Percentiles rank a stretch among this genome's conserved stretches.
These are phyloP conservation scores for Atta cephalotes DNA, from an alignment of 1,140 invertebrate genomes.

Conservation along the genomic window DNA sequence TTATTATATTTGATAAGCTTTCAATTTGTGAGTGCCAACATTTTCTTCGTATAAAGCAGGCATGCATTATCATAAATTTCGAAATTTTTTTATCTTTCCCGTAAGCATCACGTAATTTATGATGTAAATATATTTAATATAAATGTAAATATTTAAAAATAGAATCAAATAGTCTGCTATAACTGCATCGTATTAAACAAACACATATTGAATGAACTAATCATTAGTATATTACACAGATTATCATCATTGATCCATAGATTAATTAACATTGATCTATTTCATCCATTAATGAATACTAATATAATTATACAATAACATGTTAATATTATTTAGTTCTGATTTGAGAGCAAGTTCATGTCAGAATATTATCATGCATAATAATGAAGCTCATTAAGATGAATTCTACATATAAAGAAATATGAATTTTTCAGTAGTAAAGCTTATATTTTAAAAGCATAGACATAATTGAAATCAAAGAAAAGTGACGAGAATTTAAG, in stretches of 20 bases:
- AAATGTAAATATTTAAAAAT: not conserved
- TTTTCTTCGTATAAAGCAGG: not conserved
- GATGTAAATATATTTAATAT: not conserved
- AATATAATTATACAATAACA: not conserved
- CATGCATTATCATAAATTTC: not conserved
- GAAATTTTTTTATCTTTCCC: not conserved
- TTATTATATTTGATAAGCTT: slow-evolving; percentile 48
- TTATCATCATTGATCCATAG: slow-evolving; percentile 20
- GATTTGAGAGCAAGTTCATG: not conserved
- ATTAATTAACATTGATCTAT: slow-evolving; percentile 48
- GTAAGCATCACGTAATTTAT: not conserved
- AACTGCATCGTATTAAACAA: not conserved
- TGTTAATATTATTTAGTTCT: slow-evolving; percentile 41
- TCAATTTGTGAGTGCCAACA: slow-evolving; percentile 2
- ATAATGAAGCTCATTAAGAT: not conserved
- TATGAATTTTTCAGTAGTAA: not conserved
- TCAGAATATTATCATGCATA: not conserved
- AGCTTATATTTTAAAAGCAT: not conserved
- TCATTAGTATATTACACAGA: not conserved
- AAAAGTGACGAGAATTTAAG: not conserved
- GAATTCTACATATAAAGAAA: not conserved
- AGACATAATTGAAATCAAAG: not conserved
- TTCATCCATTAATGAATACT: slow-evolving; percentile 20
- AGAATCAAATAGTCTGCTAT: not conserved
- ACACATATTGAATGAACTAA: slow-evolving; percentile 18